Base-by-base conservation (phyloP, 2,888 invertebrate species). In the Caenorhabditis parvicauda region DNA sequence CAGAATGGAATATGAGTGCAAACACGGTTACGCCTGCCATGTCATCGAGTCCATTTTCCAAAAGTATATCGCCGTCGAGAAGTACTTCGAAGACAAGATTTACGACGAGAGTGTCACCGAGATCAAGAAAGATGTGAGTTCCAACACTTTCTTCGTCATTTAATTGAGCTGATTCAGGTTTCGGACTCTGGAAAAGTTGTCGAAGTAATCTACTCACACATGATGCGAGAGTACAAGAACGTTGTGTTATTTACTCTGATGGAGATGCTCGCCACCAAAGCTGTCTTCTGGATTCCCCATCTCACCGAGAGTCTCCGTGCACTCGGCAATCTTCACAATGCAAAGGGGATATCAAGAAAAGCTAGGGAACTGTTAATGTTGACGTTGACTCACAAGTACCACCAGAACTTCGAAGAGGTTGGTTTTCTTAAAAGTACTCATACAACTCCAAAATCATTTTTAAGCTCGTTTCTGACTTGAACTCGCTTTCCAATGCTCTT, bases 161-260 rank as follows among this genome's bases (percentile, higher is more conserved):
- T 39, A 29, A 32, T 46, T 52, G 6, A 17, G 32, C 47, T 25
- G 55, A 50, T 48, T 52, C n/a, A 3, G 24, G 42, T 59, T 49
- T 38, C 69, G 67, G 56, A 61, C 44, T 50, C 56, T 25, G 70
- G 74, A 55, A 67, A 74, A 14, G 57, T 51, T 32, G 79, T 79
- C 12, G 64, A 74, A 6, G 71, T 68, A 46, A 75, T 79, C 54
- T 80, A 80, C 64, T 80, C 79, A 35, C 79, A 79, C 57, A 77
- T 78, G 4, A 71, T 74, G 43, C 65, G 79, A 42, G 63, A 62
- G 27, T 67, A 60, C 3, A 70, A 71, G 61, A 70, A 69, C 62
- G 41, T 61, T 50, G 60, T 73, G 38, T 55, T 73, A 55, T 51
- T 64, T 27, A 57, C 69, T 9, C 59, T 73, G 14, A 59, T 73